A percentile compares a stretch with the other conserved stretches of the same genome.
phyloP scores from a whole-genome alignment of 2,113 vertebrate genomes.

The Acrocephalus arundinaceus region DNA sequence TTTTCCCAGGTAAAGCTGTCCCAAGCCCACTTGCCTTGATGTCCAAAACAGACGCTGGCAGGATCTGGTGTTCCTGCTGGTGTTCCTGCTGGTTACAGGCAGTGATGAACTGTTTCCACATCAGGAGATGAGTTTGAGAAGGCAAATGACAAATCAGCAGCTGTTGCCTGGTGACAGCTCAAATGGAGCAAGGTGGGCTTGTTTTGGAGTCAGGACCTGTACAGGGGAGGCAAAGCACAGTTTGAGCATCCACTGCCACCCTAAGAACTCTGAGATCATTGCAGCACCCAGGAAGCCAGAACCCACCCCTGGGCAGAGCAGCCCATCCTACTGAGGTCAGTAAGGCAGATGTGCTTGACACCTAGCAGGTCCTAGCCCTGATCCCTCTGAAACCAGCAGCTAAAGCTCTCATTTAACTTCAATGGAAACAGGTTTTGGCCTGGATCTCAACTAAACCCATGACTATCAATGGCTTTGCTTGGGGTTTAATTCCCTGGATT shows the following conservation, averaged over 20 bases:
- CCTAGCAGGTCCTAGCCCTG: neutral
- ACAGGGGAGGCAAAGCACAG: neutral
- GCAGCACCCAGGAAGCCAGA: neutral
- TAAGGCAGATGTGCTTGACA: neutral
- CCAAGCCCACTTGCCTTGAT: neutral
- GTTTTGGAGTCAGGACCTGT: neutral
- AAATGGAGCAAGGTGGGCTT: neutral
- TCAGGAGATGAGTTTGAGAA: neutral
- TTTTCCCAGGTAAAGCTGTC: neutral
- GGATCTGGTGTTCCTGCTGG: neutral
- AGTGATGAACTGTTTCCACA: neutral
- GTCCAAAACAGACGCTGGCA: neutral
- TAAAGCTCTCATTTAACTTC: neutral
- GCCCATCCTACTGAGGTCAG: neutral
- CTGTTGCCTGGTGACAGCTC: accelerated
- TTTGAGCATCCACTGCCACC: neutral
- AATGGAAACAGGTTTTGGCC: neutral
- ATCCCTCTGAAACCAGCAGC: neutral
- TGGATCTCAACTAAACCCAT: neutral
- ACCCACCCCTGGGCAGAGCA: neutral
- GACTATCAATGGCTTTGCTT: neutral
- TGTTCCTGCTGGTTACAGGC: neutral
- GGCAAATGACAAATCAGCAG: neutral
- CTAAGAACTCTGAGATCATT: neutral
- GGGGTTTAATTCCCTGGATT: neutral